phyloP scores from a whole-genome alignment of 2,888 invertebrate genomes.

The Arenicola marina region DNA sequence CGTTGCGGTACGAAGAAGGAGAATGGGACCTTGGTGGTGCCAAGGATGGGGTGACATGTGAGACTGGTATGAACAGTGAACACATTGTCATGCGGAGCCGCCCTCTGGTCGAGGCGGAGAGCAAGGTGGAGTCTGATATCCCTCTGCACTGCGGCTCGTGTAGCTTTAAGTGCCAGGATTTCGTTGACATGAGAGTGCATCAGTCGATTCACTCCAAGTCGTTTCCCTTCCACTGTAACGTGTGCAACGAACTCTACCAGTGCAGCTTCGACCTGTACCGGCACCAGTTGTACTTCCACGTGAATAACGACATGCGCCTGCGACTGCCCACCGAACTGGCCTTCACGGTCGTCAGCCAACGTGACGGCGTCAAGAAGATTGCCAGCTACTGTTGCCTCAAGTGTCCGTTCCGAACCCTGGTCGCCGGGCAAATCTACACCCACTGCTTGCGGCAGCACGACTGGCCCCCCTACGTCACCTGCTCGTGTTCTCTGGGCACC shows the following conservation, averaged over 20 bases:
- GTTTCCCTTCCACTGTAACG: background rate
- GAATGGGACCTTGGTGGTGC: no score
- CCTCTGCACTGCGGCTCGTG: background rate
- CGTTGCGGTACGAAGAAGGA: no score
- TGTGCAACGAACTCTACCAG: background rate
- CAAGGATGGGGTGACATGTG: no score
- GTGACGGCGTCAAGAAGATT: no score
- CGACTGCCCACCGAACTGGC: no score
- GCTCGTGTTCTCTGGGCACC: slow-evolving; percentile 6
- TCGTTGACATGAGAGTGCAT: background rate
- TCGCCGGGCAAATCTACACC: background rate
- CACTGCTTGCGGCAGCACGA: slow-evolving; percentile 10
- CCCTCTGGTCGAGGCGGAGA: no score
- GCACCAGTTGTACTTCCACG: no score
- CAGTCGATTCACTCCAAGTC: background rate
- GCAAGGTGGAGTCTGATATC: background rate
- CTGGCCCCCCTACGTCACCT: slow-evolving; percentile 6
- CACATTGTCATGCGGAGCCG: no score
- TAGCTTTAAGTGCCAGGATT: background rate
- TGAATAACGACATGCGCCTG: no score
- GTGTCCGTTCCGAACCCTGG: slow-evolving; percentile 8
- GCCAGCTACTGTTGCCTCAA: no score
- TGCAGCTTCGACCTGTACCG: slow-evolving; percentile 3
- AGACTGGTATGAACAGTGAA: no score
- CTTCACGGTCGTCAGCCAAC: no score